phyloP scores from a whole-genome alignment of 2,797 vertebrate species.

The Columba guinea region DNA sequence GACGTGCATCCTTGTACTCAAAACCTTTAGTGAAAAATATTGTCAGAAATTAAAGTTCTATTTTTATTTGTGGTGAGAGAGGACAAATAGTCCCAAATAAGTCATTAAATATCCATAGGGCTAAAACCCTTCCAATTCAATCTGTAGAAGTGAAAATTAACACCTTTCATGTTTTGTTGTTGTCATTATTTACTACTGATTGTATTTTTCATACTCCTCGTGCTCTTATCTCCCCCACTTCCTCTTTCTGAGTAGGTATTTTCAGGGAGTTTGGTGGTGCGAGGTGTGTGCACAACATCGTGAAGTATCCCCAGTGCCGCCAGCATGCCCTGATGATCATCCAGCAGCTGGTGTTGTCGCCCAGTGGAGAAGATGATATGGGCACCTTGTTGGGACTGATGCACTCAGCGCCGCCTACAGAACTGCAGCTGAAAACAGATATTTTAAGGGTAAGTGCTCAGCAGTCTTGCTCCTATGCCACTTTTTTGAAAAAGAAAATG shows the following conservation, averaged over 20 bases:
- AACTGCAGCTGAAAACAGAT: conserved; percentile 95
- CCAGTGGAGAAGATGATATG: conserved; percentile 98
- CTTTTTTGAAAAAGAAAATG: background rate
- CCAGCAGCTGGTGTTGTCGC: conserved; percentile 94
- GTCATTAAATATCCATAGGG: background rate
- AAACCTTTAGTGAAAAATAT: background rate
- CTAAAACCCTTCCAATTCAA: background rate
- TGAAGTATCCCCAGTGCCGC: conserved; percentile 95
- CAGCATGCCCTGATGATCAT: conserved; percentile 96
- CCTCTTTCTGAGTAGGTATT: conserved; percentile 75
- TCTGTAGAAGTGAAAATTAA: background rate
- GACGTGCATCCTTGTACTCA: background rate
- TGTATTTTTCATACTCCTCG: background rate
- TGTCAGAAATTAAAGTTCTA: background rate
- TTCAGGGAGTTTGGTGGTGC: conserved; percentile 98
- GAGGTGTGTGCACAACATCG: conserved; percentile 96
- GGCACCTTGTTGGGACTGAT: conserved; percentile 96
- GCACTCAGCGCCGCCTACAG: conserved; percentile 92
- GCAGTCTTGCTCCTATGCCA: background rate
- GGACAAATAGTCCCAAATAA: background rate
- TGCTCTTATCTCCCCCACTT: background rate
- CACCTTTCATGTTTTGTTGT: background rate
- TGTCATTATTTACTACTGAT: background rate
- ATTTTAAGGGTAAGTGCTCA: conserved; percentile 85
- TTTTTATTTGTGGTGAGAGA: background rate